phyloP scores from a whole-genome alignment of 2,888 invertebrate species.

The Flabesymbios commensalis region DNA sequence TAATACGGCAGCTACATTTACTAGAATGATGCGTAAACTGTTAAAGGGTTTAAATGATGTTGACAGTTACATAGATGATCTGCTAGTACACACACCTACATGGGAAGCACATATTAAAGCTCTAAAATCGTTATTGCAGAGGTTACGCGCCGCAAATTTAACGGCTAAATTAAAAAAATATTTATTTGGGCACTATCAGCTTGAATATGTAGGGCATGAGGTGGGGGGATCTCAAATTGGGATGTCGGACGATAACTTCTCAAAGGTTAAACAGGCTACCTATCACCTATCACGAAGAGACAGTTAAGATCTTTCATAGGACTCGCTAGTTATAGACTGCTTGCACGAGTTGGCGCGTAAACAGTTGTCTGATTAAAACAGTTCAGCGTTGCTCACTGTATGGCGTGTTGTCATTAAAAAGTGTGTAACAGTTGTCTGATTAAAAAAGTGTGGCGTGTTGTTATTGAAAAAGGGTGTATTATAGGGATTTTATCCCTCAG shows the following conservation, averaged over 20 bases:
- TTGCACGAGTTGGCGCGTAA: no score
- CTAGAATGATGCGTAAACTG: constrained; percentile 1
- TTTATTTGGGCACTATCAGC: not conserved
- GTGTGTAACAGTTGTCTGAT: no score
- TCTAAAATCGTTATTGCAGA: not conserved
- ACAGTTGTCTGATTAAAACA: no score
- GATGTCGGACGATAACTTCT: not conserved
- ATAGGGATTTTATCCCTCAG: no score
- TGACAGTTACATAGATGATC: not conserved
- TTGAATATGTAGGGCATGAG: not conserved
- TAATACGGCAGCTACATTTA: not conserved
- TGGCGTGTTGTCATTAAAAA: no score
- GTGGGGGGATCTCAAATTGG: not conserved
- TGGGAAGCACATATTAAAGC: not conserved
- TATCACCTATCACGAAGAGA: not conserved
- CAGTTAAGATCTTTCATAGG: not conserved
- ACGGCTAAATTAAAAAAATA: not conserved
- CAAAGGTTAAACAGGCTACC: not conserved
- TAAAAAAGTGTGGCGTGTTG: no score
- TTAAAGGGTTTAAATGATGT: not conserved
- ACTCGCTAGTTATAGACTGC: not conserved
- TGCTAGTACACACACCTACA: not conserved
- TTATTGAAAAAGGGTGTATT: no score
- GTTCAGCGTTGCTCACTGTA: no score
- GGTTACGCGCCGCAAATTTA: not conserved